Evolutionary conservation across 2,888 invertebrate genomes (phyloP), one percentile per base, ranked within the genome.

Genomic region (Electrophaes corylata): DNA sequence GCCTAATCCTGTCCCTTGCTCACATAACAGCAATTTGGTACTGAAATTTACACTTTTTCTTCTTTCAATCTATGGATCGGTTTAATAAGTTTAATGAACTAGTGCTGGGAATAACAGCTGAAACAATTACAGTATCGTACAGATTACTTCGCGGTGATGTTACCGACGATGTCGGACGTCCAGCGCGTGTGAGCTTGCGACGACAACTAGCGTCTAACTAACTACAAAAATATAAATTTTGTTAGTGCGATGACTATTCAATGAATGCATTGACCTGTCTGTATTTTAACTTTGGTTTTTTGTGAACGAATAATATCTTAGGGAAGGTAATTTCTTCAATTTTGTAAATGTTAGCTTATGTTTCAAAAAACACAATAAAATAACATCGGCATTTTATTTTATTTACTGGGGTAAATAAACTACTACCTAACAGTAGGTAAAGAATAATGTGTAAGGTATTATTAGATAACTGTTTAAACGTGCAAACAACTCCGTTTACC

Each of bases 261-360:
- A 12, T 18, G 41, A 44, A 58, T 52, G 44, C 53, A 44, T 39
- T 58, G 47, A 58, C 52, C 47, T 51, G 50, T 46, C 39, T 29
- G 33, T 19, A 18, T 16, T 8, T 31, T 31, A 31, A 4, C 37
- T 37, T 37, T 37, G 14, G 37, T 16, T 37, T n/a, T 19, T 1
- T 11, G 40, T 40, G 18, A 18, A n/a, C 20, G n/a, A 40, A 4
- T 37, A n/a, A 33, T 33, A 3, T 31, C 6, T 29, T 2, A 29
- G 20, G 20, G 20, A 20, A 3, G 3, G 3, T 20, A 20, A 26
- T 6, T 8, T 26, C 26, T 26, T 0, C 6, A 26, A 26, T 26
- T 26, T 26, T 29, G 10, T 10, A 1, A 29, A 29, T 5, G 20
- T 20, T n/a, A n/a, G 20, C 26, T 29, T 29, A 29, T 29, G 26